Evolutionary conservation across 2,797 vertebrate genomes (phyloP), one percentile per base, ranked within the genome.

Genomic region (Amblyopsis hoosieri): DNA sequence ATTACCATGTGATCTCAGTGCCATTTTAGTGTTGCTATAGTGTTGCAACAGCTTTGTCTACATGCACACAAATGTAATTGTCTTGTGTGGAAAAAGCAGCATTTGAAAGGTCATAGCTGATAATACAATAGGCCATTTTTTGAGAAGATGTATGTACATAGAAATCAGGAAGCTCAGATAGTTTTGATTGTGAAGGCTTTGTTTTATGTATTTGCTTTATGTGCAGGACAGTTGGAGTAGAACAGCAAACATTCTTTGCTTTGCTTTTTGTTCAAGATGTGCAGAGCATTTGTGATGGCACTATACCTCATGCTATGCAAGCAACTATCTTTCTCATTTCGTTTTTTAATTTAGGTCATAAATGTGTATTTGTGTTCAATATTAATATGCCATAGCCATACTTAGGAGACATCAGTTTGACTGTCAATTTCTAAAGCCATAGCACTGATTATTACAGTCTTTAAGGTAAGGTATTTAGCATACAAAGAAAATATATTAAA

Each of bases 261-360:
- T 61, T 29, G 66, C 6, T 23, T 64, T 60, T 58, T 52, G 49
- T 69, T 68, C 42, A 62, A n/a, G 45, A 70, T 71, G 71, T 71
- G 68, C 63, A 62, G 50, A 69, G 60, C 51, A 11, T 74, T 70
- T 75, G 74, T 67, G 71, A 53, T 60, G 80, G 83, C 77, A 75
- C 82, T 84, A 81, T 88, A 88, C 87, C 89, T 89, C 88, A 89
- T 71, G 76, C 80, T 85, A 72, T 84, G 78, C 72, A 77, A 76
- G 78, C 79, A 82, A 85, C 77, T 69, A 61, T 53, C 69, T 75
- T 67, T 73, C 73, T 80, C 71, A 15, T 52, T 17, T 54, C 19
- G 58, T 67, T 52, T 50, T 29, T 2, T 64, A 46, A 60, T 65
- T 71, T 62, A 54, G 59, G 29, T 59, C 47, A 54, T 60, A 48